Base-by-base conservation (phyloP, 2,797 vertebrate species). In the Pangasius macronema region DNA sequence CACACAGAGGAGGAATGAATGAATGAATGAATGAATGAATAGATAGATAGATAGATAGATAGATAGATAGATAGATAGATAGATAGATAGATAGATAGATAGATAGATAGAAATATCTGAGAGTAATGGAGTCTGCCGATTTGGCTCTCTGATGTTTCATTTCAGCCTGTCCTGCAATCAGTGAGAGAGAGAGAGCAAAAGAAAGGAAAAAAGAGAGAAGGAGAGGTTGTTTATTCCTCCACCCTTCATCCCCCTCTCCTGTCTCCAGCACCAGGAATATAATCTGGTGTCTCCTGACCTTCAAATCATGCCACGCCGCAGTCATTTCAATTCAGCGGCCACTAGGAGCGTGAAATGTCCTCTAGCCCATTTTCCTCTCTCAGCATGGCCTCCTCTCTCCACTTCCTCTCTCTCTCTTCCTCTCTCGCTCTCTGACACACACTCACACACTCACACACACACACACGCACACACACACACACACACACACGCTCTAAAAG, bases 221-320 rank as follows among this genome's bases (percentile, higher is more conserved):
- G 27, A 86, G 90, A 33, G 85, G 53, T 39, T 87, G 82, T 88
- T 91, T 91, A 87, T 89, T 87, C 76, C 63, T 89, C 87, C 87
- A 87, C 94, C 93, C 92, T 91, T 93, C 92, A 89, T 95, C 93
- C 93, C 94, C 93, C 94, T 93, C 85, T 87, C 92, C 91, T 92
- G 92, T 93, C 93, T 81, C 92, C 93, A 94, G 92, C 91, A 91
- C 92, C 93, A 82, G 93, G 95, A 95, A 95, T 95, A 96, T 96
- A 95, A 96, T 96, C 94, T 91, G 92, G 94, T 95, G 95, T 96
- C 95, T 96, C 93, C 94, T 96, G 95, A 96, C 95, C 95, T 96
- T 96, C 95, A 96, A 95, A 95, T 95, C 95, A 94, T 94, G 95
- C 94, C 94, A 94, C 84, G 93, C 94, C 93, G 94, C 94, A 95